Base-by-base conservation (phyloP, 2,797 vertebrate genomes). In the Nyctalus aviator region DNA sequence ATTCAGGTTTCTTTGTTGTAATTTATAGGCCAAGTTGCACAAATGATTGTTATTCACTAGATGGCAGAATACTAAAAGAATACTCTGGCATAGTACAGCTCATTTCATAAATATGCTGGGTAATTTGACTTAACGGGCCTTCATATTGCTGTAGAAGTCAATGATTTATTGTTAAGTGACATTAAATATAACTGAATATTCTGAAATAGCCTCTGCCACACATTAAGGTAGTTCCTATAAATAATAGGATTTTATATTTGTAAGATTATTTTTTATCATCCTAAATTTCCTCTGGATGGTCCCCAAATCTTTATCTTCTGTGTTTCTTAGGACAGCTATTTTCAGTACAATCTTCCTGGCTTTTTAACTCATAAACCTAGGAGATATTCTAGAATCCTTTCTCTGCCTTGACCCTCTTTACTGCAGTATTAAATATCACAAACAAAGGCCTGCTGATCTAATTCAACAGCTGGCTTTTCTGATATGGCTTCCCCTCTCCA, bases 41-140 rank as follows among this genome's bases (percentile, higher is more conserved):
- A 79, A 69, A 50, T 87, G 32, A 68, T 55, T 64, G 62, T 53
- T 83, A 57, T 72, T 89, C 90, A 81, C 92, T 94, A 96, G 93
- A 68, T 91, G 95, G 92, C 95, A 97, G 95, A 93, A 84, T 86
- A 77, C 69, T 88, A 75, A 81, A 91, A 37, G 86, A 73, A 66
- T 84, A 75, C 9, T n/a, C 17, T 66, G n/a, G n/a, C 48, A 18
- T 18, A 41, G 11, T 5, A 13, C 5, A 25, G 13, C 46, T 46
- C 50, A 18, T 66, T 88, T 94, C 46, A 35, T n/a, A 73, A 72
- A 69, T 10, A 37, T 72, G 37, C 53, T 41, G 46, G 7, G 8
- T 73, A 59, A 50, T 89, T 83, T 77, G 82, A 90, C 76, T 55
- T 83, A 71, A 71, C 79, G 84, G 6, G 37, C 35, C 23, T 91